phyloP scores from a whole-genome alignment of 1,140 invertebrate species.

The Neodiprion lecontei region DNA sequence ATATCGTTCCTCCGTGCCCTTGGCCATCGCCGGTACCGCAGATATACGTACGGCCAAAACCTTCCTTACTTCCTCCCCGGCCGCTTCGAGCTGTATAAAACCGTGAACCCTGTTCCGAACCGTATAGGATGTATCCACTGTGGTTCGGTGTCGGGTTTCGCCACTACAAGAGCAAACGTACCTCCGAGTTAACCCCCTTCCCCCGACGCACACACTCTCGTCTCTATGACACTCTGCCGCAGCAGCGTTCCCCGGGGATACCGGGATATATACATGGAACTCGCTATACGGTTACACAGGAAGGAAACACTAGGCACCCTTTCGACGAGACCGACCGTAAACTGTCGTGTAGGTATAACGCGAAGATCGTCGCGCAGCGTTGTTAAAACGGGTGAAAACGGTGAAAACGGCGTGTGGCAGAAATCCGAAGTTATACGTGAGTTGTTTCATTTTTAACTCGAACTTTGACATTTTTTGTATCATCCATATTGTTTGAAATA shows the following conservation, averaged over 20 bases:
- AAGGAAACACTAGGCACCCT: constrained; percentile 56
- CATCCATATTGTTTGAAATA: too few relatives aligned
- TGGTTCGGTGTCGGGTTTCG: constrained; percentile 5
- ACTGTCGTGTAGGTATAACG: not conserved
- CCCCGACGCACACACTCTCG: too few relatives aligned
- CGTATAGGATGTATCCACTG: constrained; percentile 14
- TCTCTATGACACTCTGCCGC: too few relatives aligned
- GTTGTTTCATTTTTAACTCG: too few relatives aligned
- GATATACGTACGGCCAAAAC: too few relatives aligned
- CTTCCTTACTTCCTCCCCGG: not conserved
- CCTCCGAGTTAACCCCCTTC: not conserved
- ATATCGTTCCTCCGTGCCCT: not conserved
- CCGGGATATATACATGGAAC: constrained; percentile 36
- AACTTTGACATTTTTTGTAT: too few relatives aligned
- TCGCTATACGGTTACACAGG: constrained; percentile 58
- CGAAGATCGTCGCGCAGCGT: not conserved
- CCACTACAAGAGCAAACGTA: not conserved
- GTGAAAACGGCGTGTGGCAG: too few relatives aligned
- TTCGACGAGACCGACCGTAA: too few relatives aligned
- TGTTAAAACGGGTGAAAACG: too few relatives aligned
- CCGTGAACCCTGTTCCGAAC: not conserved
- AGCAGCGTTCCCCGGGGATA: constrained; percentile 11
- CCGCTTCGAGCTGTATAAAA: not conserved
- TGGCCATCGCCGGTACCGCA: not conserved
- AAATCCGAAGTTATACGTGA: too few relatives aligned